These are phyloP conservation scores for Pithys albifrons DNA, from an alignment of 2,113 vertebrate genomes.

Conservation along the genomic window DNA sequence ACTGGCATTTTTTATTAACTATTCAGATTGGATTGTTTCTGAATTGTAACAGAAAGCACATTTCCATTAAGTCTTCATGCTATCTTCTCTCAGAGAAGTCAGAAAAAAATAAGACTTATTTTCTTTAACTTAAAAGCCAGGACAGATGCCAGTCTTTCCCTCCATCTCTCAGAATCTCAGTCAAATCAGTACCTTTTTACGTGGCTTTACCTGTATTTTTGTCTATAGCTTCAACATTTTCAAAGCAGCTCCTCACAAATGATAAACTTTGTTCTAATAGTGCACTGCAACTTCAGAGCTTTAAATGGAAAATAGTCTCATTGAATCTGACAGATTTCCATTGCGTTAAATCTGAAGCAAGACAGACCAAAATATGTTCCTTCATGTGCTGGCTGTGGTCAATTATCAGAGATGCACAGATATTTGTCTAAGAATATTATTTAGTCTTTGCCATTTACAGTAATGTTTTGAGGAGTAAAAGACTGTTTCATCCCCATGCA, in stretches of 20 bases:
- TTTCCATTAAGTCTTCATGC: not conserved
- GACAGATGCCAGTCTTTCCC: not conserved
- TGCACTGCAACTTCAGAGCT: not conserved
- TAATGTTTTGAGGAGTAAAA: conserved; percentile 53
- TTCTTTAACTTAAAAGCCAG: not conserved
- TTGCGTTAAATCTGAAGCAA: not conserved
- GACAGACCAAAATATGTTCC: not conserved
- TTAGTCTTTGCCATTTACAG: conserved; percentile 65
- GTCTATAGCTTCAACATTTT: not conserved
- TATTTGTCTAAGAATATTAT: conserved; percentile 32
- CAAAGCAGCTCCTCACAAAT: not conserved
- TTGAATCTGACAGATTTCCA: not conserved
- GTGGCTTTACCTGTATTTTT: not conserved
- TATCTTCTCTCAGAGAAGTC: not conserved
- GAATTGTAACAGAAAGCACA: not conserved
- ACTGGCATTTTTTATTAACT: not conserved
- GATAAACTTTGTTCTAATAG: not conserved
- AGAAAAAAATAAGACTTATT: not conserved
- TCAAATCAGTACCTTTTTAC: not conserved
- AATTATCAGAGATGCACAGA: conserved; percentile 48
- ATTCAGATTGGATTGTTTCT: not conserved
- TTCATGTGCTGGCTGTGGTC: not conserved
- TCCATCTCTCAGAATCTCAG: not conserved
- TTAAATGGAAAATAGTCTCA: not conserved
- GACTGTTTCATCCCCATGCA: conserved; percentile 11